Evolutionary conservation across 2,888 invertebrate genomes (phyloP).

Genomic region (Pasiphila rectangulata): DNA sequence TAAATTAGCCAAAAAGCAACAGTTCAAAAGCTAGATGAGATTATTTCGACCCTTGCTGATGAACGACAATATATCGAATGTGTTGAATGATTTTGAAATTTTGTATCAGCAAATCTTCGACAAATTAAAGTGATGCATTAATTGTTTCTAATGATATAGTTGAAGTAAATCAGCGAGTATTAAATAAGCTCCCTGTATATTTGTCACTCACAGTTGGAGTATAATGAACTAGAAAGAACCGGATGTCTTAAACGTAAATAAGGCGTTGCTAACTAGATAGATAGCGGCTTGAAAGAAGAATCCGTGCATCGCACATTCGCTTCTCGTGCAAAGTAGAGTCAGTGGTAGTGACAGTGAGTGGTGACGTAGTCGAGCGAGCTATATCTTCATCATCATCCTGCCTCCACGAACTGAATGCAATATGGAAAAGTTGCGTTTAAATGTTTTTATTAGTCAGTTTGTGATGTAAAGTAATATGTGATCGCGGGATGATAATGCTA

Average conservation of each 20-base stretch:
- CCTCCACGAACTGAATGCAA: neutral
- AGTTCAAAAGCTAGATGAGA: slow-evolving; percentile 27
- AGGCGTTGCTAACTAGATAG: slow-evolving; percentile 79
- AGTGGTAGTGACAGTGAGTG: slow-evolving; percentile 72
- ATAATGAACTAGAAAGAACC: slow-evolving; percentile 62
- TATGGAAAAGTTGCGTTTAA: neutral
- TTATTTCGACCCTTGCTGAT: slow-evolving; percentile 27
- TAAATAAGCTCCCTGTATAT: slow-evolving; percentile 25
- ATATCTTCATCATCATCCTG: slow-evolving; percentile 59
- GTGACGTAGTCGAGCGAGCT: slow-evolving; percentile 74
- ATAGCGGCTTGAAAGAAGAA: slow-evolving; percentile 79
- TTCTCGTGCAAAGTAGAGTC: slow-evolving; percentile 76
- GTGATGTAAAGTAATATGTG: slow-evolving; percentile 45
- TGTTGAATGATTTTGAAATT: slow-evolving; percentile 13
- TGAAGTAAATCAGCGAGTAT: slow-evolving; percentile 28
- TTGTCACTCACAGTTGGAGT: slow-evolving; percentile 27
- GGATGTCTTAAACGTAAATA: slow-evolving; percentile 66
- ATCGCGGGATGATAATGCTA: slow-evolving; percentile 40
- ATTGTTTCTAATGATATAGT: slow-evolving; percentile 19
- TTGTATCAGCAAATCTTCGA: slow-evolving; percentile 2
- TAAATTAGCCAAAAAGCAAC: slow-evolving; percentile 31
- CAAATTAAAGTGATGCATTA: slow-evolving; percentile 9
- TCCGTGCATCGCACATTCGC: slow-evolving; percentile 81
- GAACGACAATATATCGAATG: slow-evolving; percentile 25
- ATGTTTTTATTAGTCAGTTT: slow-evolving; percentile 26